Evolutionary conservation across 2,113 vertebrate species (phyloP), one percentile per base, ranked within the genome.

Genomic region (Athene noctua): DNA sequence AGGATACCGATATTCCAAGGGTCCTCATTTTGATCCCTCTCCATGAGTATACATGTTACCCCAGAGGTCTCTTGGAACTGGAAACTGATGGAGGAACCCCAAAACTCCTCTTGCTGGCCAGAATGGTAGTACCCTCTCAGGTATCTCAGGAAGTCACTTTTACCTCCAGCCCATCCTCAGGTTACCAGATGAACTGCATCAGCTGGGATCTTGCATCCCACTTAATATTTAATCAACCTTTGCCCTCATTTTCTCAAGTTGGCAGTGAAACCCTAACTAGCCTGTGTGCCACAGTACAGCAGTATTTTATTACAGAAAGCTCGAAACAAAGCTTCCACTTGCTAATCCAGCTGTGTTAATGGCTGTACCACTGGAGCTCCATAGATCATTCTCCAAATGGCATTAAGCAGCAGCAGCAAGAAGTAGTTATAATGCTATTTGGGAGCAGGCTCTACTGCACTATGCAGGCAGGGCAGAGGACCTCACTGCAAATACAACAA

Each of bases 191-290:
- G 52, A 94, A 65, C 49, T 36, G n/a, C 30, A 65, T 79, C 73
- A 2, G 2, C 46, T 77, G 54, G 65, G 59, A 96, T 86, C 90
- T 80, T 92, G 68, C 82, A 81, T 71, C 80, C 49, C 46, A 62
- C 65, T 97, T 88, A 96, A 96, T 95, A 91, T 88, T 96, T 96
- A 89, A 96, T 92, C 57, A 72, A 36, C 25, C 78, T 94, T 49
- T 94, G 80, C 66, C 70, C 91, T 93, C 67, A 12, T 96, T 96
- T 94, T 81, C 94, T 86, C 40, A 78, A 79, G 86, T 32, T 40
- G 61, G 29, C 61, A 34, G 65, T 72, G 94, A 92, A 95, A 86
- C 52, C 49, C 47, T 80, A 92, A 40, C 73, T n/a, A 44, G 51
- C 26, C 85, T 38, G 26, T 1, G 5, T 58, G 55, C 67, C 42